Evolutionary conservation across 2,113 vertebrate genomes (phyloP).

Genomic region (Zapus hudsonius): DNA sequence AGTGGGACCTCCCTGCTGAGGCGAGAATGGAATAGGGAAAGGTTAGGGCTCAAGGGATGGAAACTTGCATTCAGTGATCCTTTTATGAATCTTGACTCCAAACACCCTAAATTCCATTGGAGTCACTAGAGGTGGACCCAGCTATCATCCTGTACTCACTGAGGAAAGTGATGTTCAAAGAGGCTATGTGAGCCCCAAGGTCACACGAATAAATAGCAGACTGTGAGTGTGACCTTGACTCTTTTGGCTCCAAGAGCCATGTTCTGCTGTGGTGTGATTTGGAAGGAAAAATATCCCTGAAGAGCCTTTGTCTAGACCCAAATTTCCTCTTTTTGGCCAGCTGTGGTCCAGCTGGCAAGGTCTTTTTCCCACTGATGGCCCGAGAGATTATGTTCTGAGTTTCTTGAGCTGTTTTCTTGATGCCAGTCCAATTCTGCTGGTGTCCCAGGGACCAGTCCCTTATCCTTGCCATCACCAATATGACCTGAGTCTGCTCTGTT

Average conservation of each 20-base stretch:
- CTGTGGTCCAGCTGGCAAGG: not conserved
- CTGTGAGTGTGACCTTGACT: not conserved
- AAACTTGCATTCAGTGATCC: not conserved
- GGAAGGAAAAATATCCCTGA: not conserved
- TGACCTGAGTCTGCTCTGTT: not conserved
- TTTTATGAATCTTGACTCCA: rapidly evolving
- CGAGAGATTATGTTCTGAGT: not conserved
- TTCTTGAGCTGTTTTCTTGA: not conserved
- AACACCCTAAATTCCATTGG: not conserved
- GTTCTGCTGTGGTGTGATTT: too few species aligned
- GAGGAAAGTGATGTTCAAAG: not conserved
- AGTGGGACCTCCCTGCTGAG: not conserved
- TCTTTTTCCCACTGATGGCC: not conserved
- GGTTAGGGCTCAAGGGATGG: not conserved
- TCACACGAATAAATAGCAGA: not conserved
- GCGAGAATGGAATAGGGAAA: not conserved
- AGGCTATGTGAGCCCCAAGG: not conserved
- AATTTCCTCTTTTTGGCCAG: not conserved
- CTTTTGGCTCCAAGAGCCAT: not conserved
- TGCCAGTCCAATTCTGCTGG: not conserved
- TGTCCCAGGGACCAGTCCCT: not conserved
- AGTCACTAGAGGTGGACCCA: not conserved
- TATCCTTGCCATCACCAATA: not conserved
- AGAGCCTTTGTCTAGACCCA: not conserved
- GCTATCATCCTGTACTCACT: not conserved